phyloP scores from a whole-genome alignment of 2,888 invertebrate genomes.

The Xanthia togata region DNA sequence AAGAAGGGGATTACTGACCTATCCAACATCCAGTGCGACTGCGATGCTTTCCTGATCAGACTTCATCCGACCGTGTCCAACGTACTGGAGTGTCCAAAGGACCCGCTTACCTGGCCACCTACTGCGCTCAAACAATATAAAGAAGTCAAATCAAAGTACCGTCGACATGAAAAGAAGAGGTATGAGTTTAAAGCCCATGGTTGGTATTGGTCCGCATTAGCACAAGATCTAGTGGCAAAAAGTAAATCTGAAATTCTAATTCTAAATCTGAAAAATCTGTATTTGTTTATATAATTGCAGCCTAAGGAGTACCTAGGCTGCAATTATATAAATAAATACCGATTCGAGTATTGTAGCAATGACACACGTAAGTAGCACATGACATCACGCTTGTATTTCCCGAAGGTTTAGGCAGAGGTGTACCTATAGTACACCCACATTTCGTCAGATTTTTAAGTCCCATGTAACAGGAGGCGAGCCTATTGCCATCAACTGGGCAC shows the following conservation, averaged over 20 bases:
- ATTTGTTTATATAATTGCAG: too few relatives aligned
- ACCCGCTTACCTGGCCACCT: neutral
- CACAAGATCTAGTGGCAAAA: too few relatives aligned
- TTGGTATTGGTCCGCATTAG: neutral
- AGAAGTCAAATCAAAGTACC: neutral
- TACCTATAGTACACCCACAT: too few relatives aligned
- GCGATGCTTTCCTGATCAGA: neutral
- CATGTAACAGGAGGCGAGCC: too few relatives aligned
- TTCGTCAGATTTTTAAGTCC: too few relatives aligned
- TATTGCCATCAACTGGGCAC: too few relatives aligned
- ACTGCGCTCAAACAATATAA: neutral
- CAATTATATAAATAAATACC: neutral
- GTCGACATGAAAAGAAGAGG: neutral
- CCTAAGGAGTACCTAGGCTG: too few relatives aligned
- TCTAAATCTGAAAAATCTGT: too few relatives aligned
- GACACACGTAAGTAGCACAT: too few relatives aligned
- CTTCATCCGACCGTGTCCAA: neutral
- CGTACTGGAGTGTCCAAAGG: neutral
- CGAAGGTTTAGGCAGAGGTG: too few relatives aligned
- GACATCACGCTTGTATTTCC: too few relatives aligned
- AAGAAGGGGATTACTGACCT: neutral
- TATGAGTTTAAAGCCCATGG: neutral
- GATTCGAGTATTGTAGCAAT: neutral
- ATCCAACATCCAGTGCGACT: neutral
- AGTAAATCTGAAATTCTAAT: too few relatives aligned